Percentiles rank a stretch among this genome's conserved stretches.
These are phyloP conservation scores for Scaptodrosophila latifasciaeformis DNA, from an alignment of 2,888 invertebrate genomes.

Conservation along the genomic window DNA sequence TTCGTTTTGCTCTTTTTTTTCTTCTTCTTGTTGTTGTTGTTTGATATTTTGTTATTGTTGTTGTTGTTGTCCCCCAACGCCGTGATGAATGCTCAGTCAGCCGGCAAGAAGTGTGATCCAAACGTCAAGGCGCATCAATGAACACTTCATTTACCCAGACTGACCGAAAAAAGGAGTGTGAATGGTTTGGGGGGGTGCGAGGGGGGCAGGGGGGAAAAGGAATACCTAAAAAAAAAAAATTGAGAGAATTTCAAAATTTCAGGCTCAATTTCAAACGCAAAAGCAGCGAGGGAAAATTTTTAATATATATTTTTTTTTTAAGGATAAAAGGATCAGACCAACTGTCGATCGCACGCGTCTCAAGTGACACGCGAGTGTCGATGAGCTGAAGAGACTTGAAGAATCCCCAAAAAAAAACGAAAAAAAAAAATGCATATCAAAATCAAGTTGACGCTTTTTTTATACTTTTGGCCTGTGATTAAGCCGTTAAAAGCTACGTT, in stretches of 20 bases:
- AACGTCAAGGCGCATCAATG: constrained; percentile 52
- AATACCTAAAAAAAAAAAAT: constrained; percentile 15
- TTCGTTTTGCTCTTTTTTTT: not conserved
- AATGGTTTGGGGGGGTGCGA: not conserved
- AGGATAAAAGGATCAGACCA: constrained; percentile 25
- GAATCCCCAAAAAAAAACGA: constrained; percentile 15
- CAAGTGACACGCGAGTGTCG: constrained; percentile 70
- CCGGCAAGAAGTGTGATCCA: constrained; percentile 46
- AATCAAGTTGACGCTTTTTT: constrained; percentile 10
- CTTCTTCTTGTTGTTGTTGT: not conserved
- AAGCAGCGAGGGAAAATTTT: constrained; percentile 6
- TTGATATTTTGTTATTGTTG: not conserved
- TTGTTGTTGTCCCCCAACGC: constrained; percentile 7
- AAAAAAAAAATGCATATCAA: constrained; percentile 3
- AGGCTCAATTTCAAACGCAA: constrained; percentile 60
- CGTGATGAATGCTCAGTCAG: constrained; percentile 30
- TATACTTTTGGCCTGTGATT: constrained; percentile 30
- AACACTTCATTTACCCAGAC: constrained; percentile 52
- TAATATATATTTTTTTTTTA: constrained; percentile 11
- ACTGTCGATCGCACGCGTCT: constrained; percentile 73
- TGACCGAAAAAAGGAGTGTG: constrained; percentile 10
- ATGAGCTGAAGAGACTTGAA: not conserved
- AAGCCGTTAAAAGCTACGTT: constrained; percentile 41
- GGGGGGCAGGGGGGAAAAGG: not conserved
- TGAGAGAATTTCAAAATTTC: constrained; percentile 20